Evolutionary conservation across 2,113 vertebrate species (phyloP).

Genomic region (Thryonomys swinderianus): DNA sequence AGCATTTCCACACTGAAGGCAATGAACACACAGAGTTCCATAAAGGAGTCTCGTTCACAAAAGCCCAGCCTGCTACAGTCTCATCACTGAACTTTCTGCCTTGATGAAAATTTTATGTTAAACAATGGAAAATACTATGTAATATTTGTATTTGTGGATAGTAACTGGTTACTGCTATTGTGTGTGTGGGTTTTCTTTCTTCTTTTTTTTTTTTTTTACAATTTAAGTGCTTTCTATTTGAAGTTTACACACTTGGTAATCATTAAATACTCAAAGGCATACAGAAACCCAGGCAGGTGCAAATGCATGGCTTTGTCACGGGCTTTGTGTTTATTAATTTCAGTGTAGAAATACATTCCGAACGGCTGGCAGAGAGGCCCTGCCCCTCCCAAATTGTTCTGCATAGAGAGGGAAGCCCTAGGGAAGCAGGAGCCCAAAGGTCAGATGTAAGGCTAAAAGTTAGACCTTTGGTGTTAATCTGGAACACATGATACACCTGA

Average conservation of each 20-base stretch:
- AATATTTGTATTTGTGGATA: neutral
- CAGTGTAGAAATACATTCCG: neutral
- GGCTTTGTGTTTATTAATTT: neutral
- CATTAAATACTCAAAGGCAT: slow-evolving; percentile 15
- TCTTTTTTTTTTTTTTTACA: neutral
- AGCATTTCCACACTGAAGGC: neutral
- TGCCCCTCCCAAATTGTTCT: neutral
- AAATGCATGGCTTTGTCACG: neutral
- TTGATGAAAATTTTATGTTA: neutral
- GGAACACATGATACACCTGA: neutral
- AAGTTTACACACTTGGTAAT: slow-evolving; percentile 16
- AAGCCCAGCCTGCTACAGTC: neutral
- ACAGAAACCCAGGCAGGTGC: neutral
- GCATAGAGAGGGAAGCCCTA: neutral
- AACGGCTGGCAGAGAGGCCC: neutral
- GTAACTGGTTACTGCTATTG: neutral
- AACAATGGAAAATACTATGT: neutral
- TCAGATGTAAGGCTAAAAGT: neutral
- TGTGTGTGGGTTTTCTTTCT: no score
- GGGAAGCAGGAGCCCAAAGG: neutral
- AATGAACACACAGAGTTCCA: neutral
- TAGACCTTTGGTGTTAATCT: neutral
- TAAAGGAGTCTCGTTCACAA: neutral
- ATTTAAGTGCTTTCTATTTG: neutral
- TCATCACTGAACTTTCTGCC: neutral